Conservation (phyloP, 2,113 vertebrate species). For the Girardinichthys multiradiatus region DNA sequence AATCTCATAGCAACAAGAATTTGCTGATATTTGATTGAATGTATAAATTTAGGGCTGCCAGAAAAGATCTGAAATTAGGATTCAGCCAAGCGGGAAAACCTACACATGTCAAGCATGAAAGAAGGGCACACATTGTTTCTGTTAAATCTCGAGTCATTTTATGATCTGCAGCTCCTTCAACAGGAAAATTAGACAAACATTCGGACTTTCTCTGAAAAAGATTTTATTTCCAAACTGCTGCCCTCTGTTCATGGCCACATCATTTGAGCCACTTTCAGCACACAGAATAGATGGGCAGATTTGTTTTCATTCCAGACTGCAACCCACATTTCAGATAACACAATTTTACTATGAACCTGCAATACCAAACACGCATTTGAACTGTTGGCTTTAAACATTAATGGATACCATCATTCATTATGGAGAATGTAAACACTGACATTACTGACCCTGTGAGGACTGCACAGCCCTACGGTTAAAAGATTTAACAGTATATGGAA, state of each 20-base stretch:
- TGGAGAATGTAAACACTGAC: constrained; percentile 16
- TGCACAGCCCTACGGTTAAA: background rate
- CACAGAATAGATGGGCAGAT: constrained; percentile 61
- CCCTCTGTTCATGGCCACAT: constrained; percentile 19
- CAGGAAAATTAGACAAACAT: constrained; percentile 28
- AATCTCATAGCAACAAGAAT: background rate
- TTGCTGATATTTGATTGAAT: constrained; percentile 12
- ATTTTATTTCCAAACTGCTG: constrained; percentile 16
- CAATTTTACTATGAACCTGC: constrained; percentile 50
- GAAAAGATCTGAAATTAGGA: constrained; percentile 16
- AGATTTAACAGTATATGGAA: background rate
- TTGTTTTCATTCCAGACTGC: constrained; percentile 22
- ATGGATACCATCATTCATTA: constrained; percentile 5
- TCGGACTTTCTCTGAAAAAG: constrained; percentile 20
- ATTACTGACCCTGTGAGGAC: constrained; percentile 14
- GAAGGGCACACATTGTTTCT: constrained; percentile 13
- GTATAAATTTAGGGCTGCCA: constrained; percentile 12
- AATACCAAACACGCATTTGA: constrained; percentile 34
- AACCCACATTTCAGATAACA: constrained; percentile 33
- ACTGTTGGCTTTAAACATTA: constrained; percentile 11
- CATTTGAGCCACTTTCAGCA: constrained; percentile 24
- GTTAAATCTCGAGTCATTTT: constrained; percentile 5
- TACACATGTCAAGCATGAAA: constrained; percentile 28
- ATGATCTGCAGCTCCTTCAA: constrained; percentile 5
- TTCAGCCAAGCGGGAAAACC: constrained; percentile 22